phyloP scores from a whole-genome alignment of 1,140 invertebrate genomes.

The Lasioglossum albipes region DNA sequence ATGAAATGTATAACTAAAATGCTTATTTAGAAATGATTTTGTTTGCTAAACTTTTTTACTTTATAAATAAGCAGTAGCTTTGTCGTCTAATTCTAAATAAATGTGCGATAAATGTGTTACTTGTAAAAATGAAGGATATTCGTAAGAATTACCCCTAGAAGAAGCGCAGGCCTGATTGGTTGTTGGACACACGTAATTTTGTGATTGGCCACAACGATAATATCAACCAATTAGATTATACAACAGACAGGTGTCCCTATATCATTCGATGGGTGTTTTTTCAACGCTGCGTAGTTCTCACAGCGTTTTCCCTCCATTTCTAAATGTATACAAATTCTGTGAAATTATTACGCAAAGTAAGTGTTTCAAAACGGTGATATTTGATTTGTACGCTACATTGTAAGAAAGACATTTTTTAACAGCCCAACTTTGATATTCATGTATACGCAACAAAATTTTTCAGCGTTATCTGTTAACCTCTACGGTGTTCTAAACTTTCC shows the following conservation, averaged over 20 bases:
- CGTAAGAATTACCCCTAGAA: background rate
- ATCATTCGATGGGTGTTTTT: too few relatives aligned
- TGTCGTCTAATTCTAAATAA: too few relatives aligned
- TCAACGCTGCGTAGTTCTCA: background rate
- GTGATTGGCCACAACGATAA: too few relatives aligned
- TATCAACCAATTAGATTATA: too few relatives aligned
- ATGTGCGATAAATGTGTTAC: background rate
- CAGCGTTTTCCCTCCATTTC: constrained; percentile 16
- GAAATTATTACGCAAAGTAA: background rate
- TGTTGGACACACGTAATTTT: too few relatives aligned
- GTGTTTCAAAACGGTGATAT: background rate
- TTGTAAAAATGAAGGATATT: background rate
- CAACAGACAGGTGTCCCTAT: too few relatives aligned
- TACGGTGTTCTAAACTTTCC: background rate
- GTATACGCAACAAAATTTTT: background rate
- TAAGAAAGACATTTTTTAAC: background rate
- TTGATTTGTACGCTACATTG: background rate
- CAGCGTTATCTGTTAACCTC: constrained; percentile 15
- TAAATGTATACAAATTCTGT: background rate
- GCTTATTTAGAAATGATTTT: too few relatives aligned
- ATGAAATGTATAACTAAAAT: too few relatives aligned
- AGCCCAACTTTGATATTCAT: background rate
- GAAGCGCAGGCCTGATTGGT: background rate
- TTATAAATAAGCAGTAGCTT: too few relatives aligned
- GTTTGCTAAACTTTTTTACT: too few relatives aligned